phyloP scores from a whole-genome alignment of 2,797 vertebrate genomes.

The Sebastes paucispinis region DNA sequence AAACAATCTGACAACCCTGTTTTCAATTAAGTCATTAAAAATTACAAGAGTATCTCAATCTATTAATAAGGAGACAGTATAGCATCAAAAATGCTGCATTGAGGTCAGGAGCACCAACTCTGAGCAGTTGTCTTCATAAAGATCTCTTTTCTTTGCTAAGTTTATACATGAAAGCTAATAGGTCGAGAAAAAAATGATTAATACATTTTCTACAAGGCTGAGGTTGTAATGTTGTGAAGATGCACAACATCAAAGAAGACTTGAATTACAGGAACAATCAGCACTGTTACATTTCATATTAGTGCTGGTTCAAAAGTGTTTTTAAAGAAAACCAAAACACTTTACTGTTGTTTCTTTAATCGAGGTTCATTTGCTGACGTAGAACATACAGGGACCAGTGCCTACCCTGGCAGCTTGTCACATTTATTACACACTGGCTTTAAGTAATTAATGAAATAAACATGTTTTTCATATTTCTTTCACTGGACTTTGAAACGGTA shows the following conservation, averaged over 20 bases:
- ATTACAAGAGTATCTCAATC: background rate
- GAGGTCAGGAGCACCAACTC: background rate
- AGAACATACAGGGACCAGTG: no score
- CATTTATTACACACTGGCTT: no score
- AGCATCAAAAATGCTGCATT: background rate
- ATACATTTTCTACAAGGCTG: background rate
- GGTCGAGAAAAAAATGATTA: background rate
- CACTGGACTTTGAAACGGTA: background rate
- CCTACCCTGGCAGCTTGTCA: no score
- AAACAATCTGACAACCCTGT: background rate
- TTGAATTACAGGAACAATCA: background rate
- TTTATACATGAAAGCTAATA: background rate
- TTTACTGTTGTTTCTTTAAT: no score
- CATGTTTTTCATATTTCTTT: background rate
- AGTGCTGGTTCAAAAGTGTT: background rate
- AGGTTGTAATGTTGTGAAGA: background rate
- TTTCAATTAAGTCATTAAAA: background rate
- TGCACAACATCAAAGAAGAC: background rate
- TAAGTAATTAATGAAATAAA: background rate
- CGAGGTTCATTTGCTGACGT: no score
- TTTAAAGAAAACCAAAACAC: no score
- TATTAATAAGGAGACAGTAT: background rate
- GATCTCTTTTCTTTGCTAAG: background rate
- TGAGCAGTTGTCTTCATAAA: background rate
- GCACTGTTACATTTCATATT: background rate